phyloP scores from a whole-genome alignment of 1,140 invertebrate species.

The Trialeurodes vaporariorum region DNA sequence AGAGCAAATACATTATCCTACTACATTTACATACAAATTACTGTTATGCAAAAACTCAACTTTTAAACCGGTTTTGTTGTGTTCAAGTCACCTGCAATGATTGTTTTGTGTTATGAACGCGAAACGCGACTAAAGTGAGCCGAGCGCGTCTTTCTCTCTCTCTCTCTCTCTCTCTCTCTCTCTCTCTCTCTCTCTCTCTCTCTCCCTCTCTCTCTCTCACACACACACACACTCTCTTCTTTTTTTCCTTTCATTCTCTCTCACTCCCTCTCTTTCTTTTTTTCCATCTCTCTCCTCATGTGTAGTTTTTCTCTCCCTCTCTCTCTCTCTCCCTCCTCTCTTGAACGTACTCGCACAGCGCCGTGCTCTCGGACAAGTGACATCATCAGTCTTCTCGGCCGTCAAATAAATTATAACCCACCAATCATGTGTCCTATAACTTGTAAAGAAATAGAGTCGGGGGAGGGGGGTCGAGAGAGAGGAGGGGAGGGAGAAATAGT shows the following conservation, averaged over 20 bases:
- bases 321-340: not conserved
- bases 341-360: no score
- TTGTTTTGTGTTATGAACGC: not conserved
- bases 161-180: not conserved
- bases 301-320: no score
- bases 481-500: no score
- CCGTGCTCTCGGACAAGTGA: not conserved
- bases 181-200: not conserved
- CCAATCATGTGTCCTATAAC: not conserved
- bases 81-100: not conserved
- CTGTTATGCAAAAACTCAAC: not conserved
- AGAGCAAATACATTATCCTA: not conserved
- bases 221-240: no score
- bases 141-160: not conserved
- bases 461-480: no score
- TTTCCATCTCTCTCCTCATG: no score
- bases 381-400: not conserved
- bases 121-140: not conserved
- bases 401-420: not conserved
- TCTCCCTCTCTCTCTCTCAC: not conserved
- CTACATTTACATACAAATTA: slow-evolving; percentile 1
- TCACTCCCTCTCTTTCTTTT: not conserved
- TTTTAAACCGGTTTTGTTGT: not conserved
- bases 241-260: not conserved
- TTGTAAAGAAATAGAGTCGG: no score